A percentile compares a stretch with the other conserved stretches of the same genome.
Evolutionary conservation across 2,797 vertebrate species (phyloP).

Genomic region (Galagoides demidoff): DNA sequence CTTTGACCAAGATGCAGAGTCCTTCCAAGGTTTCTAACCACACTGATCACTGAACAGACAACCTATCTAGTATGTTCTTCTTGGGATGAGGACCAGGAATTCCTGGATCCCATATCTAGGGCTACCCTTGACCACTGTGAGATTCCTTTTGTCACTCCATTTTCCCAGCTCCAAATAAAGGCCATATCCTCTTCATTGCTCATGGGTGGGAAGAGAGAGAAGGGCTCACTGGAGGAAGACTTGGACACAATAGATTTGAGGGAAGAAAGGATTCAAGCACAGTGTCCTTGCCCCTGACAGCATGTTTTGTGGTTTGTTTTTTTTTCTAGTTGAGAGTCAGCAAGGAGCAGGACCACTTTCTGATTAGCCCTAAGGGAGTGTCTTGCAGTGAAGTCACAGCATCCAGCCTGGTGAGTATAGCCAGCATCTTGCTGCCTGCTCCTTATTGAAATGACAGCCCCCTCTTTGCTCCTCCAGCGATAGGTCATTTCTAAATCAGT

Average conservation of each 20-base stretch:
- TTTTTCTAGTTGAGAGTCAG: constrained; percentile 93
- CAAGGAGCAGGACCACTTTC: constrained; percentile 98
- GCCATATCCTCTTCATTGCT: background rate
- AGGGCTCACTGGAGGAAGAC: background rate
- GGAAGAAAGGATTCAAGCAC: background rate
- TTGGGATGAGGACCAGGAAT: background rate
- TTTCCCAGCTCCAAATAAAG: constrained; percentile 19
- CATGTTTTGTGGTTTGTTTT: background rate
- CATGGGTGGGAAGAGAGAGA: background rate
- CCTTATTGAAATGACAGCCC: background rate
- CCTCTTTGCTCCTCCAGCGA: background rate
- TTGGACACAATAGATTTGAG: background rate
- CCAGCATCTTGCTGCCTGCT: fast-evolving
- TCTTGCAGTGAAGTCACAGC: constrained; percentile 95
- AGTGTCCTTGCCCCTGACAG: background rate
- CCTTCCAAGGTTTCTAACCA: background rate
- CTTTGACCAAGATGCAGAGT: background rate
- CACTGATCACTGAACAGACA: background rate
- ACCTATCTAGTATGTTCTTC: background rate
- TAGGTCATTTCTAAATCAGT: background rate
- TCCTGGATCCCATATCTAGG: background rate
- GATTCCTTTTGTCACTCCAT: background rate
- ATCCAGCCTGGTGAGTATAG: constrained; percentile 93
- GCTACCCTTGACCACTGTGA: background rate
- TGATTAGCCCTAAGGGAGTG: constrained; percentile 94